These are phyloP conservation scores for Ceratotherium simum DNA, from an alignment of 2,113 vertebrate genomes.

Conservation along the genomic window DNA sequence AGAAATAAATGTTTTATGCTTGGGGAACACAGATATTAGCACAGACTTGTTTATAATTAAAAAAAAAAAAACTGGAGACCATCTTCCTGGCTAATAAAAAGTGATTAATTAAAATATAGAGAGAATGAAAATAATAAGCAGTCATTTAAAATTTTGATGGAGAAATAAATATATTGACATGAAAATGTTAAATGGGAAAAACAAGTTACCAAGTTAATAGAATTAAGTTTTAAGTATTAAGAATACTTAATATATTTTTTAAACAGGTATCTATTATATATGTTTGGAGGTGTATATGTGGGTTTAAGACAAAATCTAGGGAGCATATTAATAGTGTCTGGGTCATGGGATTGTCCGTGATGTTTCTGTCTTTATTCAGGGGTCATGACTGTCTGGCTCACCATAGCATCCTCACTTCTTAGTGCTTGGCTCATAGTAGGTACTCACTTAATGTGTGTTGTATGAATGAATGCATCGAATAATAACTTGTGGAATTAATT, in stretches of 20 bases:
- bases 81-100: not conserved
- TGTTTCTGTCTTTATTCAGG: not conserved
- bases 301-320: not conserved
- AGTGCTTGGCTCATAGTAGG: not conserved
- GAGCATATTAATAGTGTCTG: not conserved
- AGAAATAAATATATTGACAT: not conserved
- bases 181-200: not conserved
- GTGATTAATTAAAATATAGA: not conserved
- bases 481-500: not conserved
- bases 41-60: constrained; percentile 6
- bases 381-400: not conserved
- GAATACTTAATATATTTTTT: not conserved
- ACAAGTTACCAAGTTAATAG: not conserved
- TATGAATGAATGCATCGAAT: not conserved
- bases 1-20: constrained; percentile 42
- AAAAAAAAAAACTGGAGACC: not conserved
- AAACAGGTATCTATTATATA: not conserved
- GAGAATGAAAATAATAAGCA: not conserved
- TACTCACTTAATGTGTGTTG: not conserved
- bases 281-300: not conserved
- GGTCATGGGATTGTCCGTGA: not conserved
- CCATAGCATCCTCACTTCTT: not conserved
- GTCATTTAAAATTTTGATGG: not conserved
- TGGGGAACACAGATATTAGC: not conserved
- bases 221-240: constrained; percentile 22